Base-by-base conservation (phyloP, 2,888 invertebrate genomes). In the Nephrocerus scutellatus region DNA sequence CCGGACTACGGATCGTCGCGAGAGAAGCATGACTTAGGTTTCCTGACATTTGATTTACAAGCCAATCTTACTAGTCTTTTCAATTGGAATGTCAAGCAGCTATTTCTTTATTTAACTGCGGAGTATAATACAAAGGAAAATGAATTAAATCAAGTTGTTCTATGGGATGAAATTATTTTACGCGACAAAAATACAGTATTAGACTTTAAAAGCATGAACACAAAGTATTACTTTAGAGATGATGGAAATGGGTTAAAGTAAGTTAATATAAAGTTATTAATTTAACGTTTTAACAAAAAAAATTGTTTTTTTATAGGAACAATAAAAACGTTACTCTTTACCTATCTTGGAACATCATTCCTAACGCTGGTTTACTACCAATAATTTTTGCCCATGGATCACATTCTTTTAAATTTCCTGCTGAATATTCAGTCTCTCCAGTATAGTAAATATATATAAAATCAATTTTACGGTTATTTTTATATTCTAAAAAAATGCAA, bases 211-310 rank as follows among this genome's bases (percentile, higher is more conserved):
- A 91, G 89, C 59, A 84, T 91, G 77, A 90, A 95, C 67, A 90
- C 93, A 3, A 97, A 98, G 63, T 98, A 98, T 72, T 98, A 97
- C 64, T 98, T 98, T 73, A 93, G 95, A 90, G 98, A 98, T 75
- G 97, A 97, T 74, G 97, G 97, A 44, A 90, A 90, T 70, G 95
- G 96, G 54, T 75, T 98, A 34, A 88, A 80, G 88, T 91, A 74
- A 76, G 75, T 70, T 22, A 23, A 5, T n/a, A 30, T 18, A 23
- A 5, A 23, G 7, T 22, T 30, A n/a, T 16, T n/a, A n/a, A n/a
- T n/a, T n/a, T n/a, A n/a, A n/a, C n/a, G n/a, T n/a, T n/a, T n/a
- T n/a, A n/a, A n/a, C n/a, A n/a, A n/a, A n/a, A n/a, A n/a, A n/a
- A n/a, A n/a, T n/a, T n/a, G n/a, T 35, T 43, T 42, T 19, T 39